Base-by-base conservation (phyloP, 1,140 invertebrate species). In the Solenopsis invicta region DNA sequence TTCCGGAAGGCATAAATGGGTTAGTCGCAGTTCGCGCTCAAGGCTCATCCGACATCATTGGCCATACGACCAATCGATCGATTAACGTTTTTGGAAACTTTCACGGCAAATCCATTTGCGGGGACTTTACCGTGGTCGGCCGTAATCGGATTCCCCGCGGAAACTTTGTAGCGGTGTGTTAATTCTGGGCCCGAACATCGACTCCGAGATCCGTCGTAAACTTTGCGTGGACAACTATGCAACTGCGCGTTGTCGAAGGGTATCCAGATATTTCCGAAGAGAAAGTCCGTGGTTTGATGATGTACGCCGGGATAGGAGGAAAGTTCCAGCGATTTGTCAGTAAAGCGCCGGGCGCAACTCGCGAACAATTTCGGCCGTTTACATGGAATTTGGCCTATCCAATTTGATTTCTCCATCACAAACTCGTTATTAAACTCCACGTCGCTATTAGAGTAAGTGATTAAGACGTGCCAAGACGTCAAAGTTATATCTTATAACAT, bases 101-200 rank as follows among this genome's bases (percentile, higher is more conserved):
- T 62, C 67, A 16, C 52, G n/a, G 59, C 50, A 50, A 62, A 89
- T 89, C 71, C 80, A 74, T 84, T 52, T 67, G 52, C 59, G 78
- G n/a, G 34, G 76, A 84, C 80, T 56, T 77, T n/a, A 3, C 78
- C 56, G 37, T 62, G 59, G 64, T 41, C 52, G 89, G 21, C 9
- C 85, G 74, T 90, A 89, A 90, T 90, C 89, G 88, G 88, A 90
- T 90, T 90, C 78, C 50, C 18, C 10, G 75, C 41, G 85, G 45
- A 69, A 87, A 89, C 69, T 90, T 87, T 62, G 66, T 45, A 71
- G 72, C 85, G 37, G 41, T 24, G 88, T 90, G 88, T 90, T 90
- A 81, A 82, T 87, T 82, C 64, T 78, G 59, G 81, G 16, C 62
- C 72, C 56, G 18, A 67, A 86, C 82, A 80, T 45, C 54, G 75